A percentile compares a stretch with the other conserved stretches of the same genome.
These are phyloP conservation scores for Oncopodura yosiiana DNA, from an alignment of 1,140 invertebrate species.

Conservation along the genomic window DNA sequence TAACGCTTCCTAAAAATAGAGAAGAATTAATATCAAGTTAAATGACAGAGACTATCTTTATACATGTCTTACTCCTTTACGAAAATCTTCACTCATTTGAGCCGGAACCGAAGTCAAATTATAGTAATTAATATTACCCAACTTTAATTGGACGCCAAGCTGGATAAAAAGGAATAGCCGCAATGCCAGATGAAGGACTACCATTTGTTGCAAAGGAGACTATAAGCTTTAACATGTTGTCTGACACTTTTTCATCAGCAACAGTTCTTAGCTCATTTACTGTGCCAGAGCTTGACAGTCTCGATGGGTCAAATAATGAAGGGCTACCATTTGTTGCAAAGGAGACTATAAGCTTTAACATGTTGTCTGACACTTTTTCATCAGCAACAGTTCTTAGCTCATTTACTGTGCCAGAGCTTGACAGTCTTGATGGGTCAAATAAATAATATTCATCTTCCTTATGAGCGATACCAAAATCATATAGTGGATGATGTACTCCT, in stretches of 20 bases:
- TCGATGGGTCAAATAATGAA: too few species aligned
- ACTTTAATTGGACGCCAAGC: slow-evolving; percentile 23
- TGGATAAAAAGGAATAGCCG: background rate
- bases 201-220: slow-evolving; percentile 4
- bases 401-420: background rate
- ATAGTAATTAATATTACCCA: slow-evolving; percentile 26
- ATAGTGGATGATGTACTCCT: slow-evolving; percentile 22
- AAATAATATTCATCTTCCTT: slow-evolving; percentile 27
- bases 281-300: background rate
- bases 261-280: too few species aligned
- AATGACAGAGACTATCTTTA: background rate
- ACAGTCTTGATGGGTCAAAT: slow-evolving; percentile 20
- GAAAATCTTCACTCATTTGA: slow-evolving; percentile 26
- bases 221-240: background rate
- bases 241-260: background rate
- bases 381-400: slow-evolving; percentile 12
- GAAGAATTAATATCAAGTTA: background rate
- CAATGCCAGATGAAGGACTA: background rate
- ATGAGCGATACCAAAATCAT: slow-evolving; percentile 21
- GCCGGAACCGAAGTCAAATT: slow-evolving; percentile 21
- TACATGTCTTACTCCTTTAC: slow-evolving; percentile 23
- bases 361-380: slow-evolving; percentile 13
- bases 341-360: slow-evolving; percentile 13
- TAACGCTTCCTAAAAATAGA: slow-evolving; percentile 21
- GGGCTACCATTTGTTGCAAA: slow-evolving; percentile 20